phyloP scores from a whole-genome alignment of 2,888 invertebrate genomes.

The Agriopis marginaria region DNA sequence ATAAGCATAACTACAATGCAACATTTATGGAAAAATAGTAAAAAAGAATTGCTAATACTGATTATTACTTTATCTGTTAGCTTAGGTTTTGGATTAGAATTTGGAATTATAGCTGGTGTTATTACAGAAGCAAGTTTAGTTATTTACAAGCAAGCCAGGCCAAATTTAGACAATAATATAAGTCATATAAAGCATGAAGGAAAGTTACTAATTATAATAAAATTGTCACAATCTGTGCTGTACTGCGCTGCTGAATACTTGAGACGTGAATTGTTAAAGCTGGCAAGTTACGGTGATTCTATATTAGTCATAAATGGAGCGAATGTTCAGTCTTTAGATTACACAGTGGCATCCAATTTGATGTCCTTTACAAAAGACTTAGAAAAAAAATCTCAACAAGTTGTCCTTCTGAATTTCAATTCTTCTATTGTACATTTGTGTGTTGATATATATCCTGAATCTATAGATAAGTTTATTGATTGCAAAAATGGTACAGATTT shows the following conservation, averaged over 20 bases:
- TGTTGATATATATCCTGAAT: slow-evolving; percentile 59
- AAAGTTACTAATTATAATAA: slow-evolving; percentile 58
- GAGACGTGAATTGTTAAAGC: slow-evolving; percentile 46
- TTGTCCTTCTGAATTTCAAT: slow-evolving; percentile 69
- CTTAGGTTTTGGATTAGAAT: slow-evolving; percentile 69
- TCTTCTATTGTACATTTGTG: slow-evolving; percentile 59
- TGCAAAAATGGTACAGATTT: slow-evolving; percentile 15
- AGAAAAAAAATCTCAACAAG: slow-evolving; percentile 56
- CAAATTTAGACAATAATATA: slow-evolving; percentile 52
- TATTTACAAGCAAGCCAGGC: slow-evolving; percentile 66
- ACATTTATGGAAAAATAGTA: slow-evolving; percentile 92
- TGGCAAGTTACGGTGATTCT: slow-evolving; percentile 40
- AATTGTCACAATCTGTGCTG: slow-evolving; percentile 60
- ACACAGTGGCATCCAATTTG: slow-evolving; percentile 70
- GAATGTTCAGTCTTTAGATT: slow-evolving; percentile 65
- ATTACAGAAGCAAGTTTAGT: slow-evolving; percentile 65
- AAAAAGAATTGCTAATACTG: slow-evolving; percentile 76
- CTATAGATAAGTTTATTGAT: slow-evolving; percentile 57
- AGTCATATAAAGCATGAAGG: slow-evolving; percentile 53
- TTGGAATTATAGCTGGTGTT: slow-evolving; percentile 72
- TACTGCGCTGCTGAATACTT: slow-evolving; percentile 75
- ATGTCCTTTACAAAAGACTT: slow-evolving; percentile 67
- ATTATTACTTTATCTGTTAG: slow-evolving; percentile 61
- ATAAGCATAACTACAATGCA: slow-evolving; percentile 88
- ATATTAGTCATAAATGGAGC: slow-evolving; percentile 66